Percentiles rank a stretch among this genome's conserved stretches.
These are phyloP conservation scores for Coenonympha arcania DNA, from an alignment of 2,888 invertebrate genomes.

Conservation along the genomic window DNA sequence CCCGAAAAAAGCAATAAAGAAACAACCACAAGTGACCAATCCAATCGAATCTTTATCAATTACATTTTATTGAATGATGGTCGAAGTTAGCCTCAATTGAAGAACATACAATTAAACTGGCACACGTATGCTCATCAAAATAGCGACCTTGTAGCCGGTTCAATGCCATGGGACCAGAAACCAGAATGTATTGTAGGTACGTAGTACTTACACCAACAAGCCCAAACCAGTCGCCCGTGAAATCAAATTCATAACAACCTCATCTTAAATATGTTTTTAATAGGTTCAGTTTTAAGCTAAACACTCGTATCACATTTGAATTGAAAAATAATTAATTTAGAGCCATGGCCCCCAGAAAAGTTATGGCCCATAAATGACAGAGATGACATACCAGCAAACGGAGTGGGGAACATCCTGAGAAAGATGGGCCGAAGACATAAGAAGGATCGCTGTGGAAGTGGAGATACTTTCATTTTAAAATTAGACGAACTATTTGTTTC, in stretches of 20 bases:
- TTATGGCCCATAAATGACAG: too few relatives aligned
- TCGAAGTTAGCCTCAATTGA: constrained; percentile 1
- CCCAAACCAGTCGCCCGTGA: constrained; percentile 22
- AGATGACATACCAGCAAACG: too few relatives aligned
- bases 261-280: constrained; percentile 9
- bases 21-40: neutral
- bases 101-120: constrained; percentile 9
- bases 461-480: too few relatives aligned
- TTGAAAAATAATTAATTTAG: too few relatives aligned
- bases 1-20: neutral
- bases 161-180: constrained; percentile 17
- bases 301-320: too few relatives aligned
- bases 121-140: neutral
- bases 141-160: constrained; percentile 20
- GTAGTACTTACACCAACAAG: neutral
- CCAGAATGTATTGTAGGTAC: neutral
- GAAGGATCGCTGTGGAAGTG: too few relatives aligned
- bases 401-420: too few relatives aligned
- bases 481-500: too few relatives aligned
- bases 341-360: too few relatives aligned
- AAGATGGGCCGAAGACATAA: too few relatives aligned
- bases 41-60: neutral
- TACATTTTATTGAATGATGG: constrained; percentile 4
- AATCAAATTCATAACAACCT: constrained; percentile 10
- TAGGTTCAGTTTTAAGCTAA: too few relatives aligned